Conservation (phyloP, 2,888 invertebrate genomes). For the Mythimna pallens region DNA sequence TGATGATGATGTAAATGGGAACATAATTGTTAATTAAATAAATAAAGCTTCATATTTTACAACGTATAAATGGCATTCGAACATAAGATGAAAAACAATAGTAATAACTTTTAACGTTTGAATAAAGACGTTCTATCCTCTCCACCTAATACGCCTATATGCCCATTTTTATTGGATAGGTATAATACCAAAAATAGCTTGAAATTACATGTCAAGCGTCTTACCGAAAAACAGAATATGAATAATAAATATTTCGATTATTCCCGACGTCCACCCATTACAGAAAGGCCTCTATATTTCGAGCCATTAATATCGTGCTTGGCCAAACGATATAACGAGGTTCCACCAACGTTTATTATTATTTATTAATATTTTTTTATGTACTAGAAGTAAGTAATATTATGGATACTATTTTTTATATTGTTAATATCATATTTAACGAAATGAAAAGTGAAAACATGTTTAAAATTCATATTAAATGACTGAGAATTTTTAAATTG, state of each 20-base stretch:
- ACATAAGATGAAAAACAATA: too few relatives aligned
- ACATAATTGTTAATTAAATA: too few relatives aligned
- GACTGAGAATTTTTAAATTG: too few relatives aligned
- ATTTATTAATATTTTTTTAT: constrained; percentile 34
- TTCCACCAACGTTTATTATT: constrained; percentile 16
- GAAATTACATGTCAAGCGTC: constrained; percentile 11
- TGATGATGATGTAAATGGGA: too few relatives aligned
- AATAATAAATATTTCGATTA: constrained; percentile 56
- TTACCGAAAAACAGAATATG: constrained; percentile 42
- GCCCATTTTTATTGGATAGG: neutral
- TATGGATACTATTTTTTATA: constrained; percentile 5
- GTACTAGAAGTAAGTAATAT: neutral
- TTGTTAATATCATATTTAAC: too few relatives aligned
- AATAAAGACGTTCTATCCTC: neutral
- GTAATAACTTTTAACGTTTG: neutral
- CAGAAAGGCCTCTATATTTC: constrained; percentile 25
- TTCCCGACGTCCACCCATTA: constrained; percentile 39
- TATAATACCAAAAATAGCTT: constrained; percentile 7
- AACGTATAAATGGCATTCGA: too few relatives aligned
- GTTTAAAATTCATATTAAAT: too few relatives aligned
- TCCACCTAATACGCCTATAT: neutral
- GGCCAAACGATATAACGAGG: constrained; percentile 44
- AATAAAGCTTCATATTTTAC: too few relatives aligned
- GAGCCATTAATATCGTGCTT: constrained; percentile 22
- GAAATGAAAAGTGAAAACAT: too few relatives aligned